Base-by-base conservation (phyloP, 1,140 invertebrate species). In the Planococcus citri region DNA sequence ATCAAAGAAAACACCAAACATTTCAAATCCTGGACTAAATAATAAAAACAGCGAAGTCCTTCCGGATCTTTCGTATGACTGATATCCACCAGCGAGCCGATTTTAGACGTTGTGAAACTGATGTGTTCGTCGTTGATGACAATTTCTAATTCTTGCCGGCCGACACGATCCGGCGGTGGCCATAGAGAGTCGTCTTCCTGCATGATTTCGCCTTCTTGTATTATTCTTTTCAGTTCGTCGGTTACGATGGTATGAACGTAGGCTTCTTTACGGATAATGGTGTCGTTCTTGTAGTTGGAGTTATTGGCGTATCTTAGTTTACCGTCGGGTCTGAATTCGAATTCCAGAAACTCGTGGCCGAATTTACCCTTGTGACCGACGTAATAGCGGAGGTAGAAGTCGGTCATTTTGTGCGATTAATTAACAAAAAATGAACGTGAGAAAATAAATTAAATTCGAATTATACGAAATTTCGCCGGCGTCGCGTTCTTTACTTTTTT, bases 231-330 rank as follows among this genome's bases (percentile, higher is more conserved):
- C n/a, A 99, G 77, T 79, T 99, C 97, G 73, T 97, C 94, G 90
- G 99, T 95, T 0, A 99, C 95, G 73, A 92, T 92, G 70, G 92
- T 90, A 78, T 95, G 93, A 0, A 98, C 95, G 78, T 93, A 98
- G 0, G 92, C 94, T 84, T 99, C 97, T 81, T 99, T 99, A 8
- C 97, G 86, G 79, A 99, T 99, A 94, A 99, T 98, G 20, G 97
- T 99, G 78, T 99, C 97, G 81, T 99, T 99, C 80, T 99, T 99
- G 81, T 99, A 99, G 79, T 99, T 99, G 0, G 95, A 98, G 79
- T 99, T 99, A 81, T 99, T 99, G 1, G 97, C 97, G 80, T 99
- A 99, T 22, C 97, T 83, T 22, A 99, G 79, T 80, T 99, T 98
- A 68, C 95, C 96, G 80, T 99, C 95, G 1, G 96, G 96, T 22